phyloP scores from a whole-genome alignment of 2,113 vertebrate genomes.

The Brachyistius frenatus region DNA sequence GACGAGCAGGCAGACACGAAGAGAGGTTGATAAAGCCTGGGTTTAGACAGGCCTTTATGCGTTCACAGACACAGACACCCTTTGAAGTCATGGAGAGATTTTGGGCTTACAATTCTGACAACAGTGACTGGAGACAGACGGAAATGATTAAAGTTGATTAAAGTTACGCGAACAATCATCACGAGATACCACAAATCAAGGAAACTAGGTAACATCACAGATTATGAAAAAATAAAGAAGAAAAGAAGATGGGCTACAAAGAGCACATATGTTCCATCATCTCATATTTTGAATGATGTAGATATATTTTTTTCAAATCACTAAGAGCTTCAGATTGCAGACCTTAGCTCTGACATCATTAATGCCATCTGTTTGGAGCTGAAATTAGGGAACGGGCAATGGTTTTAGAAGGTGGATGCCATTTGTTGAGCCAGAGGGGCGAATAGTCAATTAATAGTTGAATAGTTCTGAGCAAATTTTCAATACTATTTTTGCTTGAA shows the following conservation, averaged over 20 bases:
- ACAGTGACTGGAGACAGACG: slow-evolving; percentile 55
- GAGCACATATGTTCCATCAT: slow-evolving; percentile 19
- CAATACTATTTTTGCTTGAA: too few species aligned
- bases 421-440: too few species aligned
- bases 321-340: not conserved
- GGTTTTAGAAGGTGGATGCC: too few species aligned
- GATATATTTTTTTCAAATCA: not conserved
- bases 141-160: slow-evolving; percentile 64
- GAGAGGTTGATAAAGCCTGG: slow-evolving; percentile 63
- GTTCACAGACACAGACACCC: slow-evolving; percentile 72
- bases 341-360: slow-evolving; percentile 5
- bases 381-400: not conserved
- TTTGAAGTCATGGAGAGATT: slow-evolving; percentile 76
- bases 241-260: slow-evolving; percentile 26
- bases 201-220: slow-evolving; percentile 58
- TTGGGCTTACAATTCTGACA: slow-evolving; percentile 66
- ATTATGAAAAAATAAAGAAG: not conserved
- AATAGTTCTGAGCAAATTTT: too few species aligned
- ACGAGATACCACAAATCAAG: slow-evolving; percentile 59
- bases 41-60: slow-evolving; percentile 72
- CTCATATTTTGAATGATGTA: slow-evolving; percentile 7
- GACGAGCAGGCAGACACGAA: slow-evolving; percentile 59
- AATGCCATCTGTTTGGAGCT: slow-evolving; percentile 9
- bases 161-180: slow-evolving; percentile 62
- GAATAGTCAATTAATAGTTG: too few species aligned